Evolutionary conservation across 2,113 vertebrate genomes (phyloP), one percentile per base, ranked within the genome.

Genomic region (Heterochromis multidens): DNA sequence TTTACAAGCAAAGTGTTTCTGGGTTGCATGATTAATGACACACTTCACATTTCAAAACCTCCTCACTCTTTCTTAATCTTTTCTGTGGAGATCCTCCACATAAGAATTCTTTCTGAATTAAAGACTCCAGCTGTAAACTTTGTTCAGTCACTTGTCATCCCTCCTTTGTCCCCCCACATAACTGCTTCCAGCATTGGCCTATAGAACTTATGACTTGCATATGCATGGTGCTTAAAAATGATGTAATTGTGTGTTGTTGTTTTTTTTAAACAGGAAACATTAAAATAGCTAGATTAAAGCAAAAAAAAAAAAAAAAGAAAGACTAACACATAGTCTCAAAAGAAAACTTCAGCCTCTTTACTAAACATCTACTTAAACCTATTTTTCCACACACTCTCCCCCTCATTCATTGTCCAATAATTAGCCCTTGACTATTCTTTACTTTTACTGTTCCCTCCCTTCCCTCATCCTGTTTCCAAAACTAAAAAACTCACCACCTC

Each of bases 21-120:
- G 52, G 40, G 31, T 33, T 85, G 56, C 52, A 49, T 84, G 77
- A 91, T 90, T 88, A 79, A 90, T 89, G 79, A 40, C 63, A 76
- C 63, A 49, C 58, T 82, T 88, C 67, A 80, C 78, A 81, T 87
- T 86, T 83, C 9, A 56, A 82, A 81, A 56, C 61, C 52, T 58
- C n/a, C 85, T 74, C 79, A 35, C 56, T 81, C 49, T 80, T 80
- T 87, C 83, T 88, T 56, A 81, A 8, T 91, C 85, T 79, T 81
- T 63, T 89, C 43, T 43, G 81, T 77, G 54, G 79, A 80, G 65
- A 85, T 83, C 58, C 63, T 82, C 76, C 74, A 82, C 49, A 52
- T 83, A 77, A 58, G 33, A 91, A 87, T 81, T 81, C 65, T 80
- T 89, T n/a, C 65, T 87, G 67, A 82, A 85, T 90, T 79, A 76